A percentile compares a stretch with the other conserved stretches of the same genome.
Evolutionary conservation across 2,113 vertebrate species (phyloP).

Genomic region (Apaloderma vittatum): DNA sequence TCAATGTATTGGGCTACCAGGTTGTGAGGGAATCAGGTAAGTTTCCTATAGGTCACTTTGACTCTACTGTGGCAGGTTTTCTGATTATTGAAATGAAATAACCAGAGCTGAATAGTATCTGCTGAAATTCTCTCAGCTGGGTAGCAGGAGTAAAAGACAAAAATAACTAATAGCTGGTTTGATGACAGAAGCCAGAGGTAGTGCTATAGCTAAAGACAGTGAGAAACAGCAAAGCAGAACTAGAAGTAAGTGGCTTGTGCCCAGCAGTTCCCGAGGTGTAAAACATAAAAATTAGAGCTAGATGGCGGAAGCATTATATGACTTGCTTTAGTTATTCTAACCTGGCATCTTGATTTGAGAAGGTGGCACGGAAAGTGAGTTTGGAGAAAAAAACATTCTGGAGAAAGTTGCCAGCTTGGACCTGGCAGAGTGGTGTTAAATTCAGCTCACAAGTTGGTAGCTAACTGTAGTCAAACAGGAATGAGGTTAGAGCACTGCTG

Average conservation of each 20-base stretch:
- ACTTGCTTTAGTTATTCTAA: background rate
- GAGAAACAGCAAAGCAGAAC: background rate
- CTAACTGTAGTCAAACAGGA: background rate
- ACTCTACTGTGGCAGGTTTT: background rate
- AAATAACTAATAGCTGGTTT: background rate
- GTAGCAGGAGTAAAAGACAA: background rate
- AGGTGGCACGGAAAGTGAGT: background rate
- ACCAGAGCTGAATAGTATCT: background rate
- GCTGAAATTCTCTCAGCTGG: background rate
- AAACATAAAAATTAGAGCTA: background rate
- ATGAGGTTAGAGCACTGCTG: background rate
- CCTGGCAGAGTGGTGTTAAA: background rate
- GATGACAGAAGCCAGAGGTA: background rate
- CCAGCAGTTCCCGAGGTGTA: background rate
- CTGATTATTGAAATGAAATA: background rate
- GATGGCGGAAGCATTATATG: background rate
- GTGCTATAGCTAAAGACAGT: background rate
- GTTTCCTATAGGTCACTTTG: background rate
- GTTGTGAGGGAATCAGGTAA: fast-evolving
- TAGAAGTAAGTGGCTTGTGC: background rate
- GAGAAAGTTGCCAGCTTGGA: background rate
- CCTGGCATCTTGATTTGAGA: background rate
- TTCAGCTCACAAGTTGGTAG: background rate
- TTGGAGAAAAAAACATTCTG: background rate
- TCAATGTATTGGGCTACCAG: background rate